Conservation (phyloP, 2,113 vertebrate species). For the Catharus minimus region DNA sequence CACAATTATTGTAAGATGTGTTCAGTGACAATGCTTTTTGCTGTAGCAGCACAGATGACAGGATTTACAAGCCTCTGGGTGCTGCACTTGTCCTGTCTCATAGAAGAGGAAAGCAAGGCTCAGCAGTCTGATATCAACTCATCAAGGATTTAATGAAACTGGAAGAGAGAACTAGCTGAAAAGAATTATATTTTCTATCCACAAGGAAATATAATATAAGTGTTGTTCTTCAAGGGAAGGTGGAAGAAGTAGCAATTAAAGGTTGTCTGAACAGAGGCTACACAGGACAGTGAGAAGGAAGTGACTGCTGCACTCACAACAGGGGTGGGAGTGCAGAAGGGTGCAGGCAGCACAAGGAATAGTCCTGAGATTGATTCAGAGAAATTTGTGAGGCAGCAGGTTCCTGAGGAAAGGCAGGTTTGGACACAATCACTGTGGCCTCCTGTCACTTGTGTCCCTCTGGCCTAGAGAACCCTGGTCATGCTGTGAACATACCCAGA, state of each 20-base stretch:
- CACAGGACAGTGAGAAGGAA: neutral
- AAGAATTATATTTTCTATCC: neutral
- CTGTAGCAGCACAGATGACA: neutral
- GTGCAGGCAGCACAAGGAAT: neutral
- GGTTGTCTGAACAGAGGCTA: neutral
- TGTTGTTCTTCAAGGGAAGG: neutral
- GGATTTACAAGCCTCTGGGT: slow-evolving; percentile 2
- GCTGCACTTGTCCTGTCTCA: slow-evolving; percentile 4
- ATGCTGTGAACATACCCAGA: neutral
- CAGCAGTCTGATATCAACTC: neutral
- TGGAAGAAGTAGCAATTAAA: neutral
- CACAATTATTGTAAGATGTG: neutral
- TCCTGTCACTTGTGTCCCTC: neutral
- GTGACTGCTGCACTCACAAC: neutral
- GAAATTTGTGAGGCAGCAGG: neutral
- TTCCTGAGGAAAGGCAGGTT: neutral
- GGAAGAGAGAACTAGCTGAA: neutral
- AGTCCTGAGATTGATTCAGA: neutral
- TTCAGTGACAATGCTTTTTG: neutral
- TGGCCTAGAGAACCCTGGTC: neutral
- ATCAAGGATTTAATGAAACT: neutral
- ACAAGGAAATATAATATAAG: neutral
- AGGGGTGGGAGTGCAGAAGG: neutral
- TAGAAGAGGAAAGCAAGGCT: neutral
- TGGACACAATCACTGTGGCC: neutral